These are phyloP conservation scores for Microcaecilia unicolor DNA, from an alignment of 2,797 vertebrate species.

Conservation along the genomic window DNA sequence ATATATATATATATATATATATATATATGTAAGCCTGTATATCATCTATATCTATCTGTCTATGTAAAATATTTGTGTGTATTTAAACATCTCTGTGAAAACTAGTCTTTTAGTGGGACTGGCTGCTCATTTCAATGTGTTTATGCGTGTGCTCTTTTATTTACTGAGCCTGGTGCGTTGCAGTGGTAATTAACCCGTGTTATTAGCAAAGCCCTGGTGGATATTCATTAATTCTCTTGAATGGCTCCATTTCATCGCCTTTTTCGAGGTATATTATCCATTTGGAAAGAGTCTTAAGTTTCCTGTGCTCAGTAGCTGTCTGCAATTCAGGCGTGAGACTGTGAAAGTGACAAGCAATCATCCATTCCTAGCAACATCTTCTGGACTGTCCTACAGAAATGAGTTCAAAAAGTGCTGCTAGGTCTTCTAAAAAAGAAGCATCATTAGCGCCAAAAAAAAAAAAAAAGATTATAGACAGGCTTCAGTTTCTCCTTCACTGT, in stretches of 20 bases:
- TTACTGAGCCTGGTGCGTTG: conserved; percentile 73
- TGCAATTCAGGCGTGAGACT: conserved; percentile 16
- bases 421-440: conserved; percentile 18
- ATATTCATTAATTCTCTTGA: conserved; percentile 63
- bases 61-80: too few species aligned
- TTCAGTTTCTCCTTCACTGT: conserved; percentile 6
- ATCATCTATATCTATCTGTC: too few species aligned
- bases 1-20: too few species aligned
- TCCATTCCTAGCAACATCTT: conserved; percentile 16
- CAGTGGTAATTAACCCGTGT: conserved; percentile 84
- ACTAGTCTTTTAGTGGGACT: conserved; percentile 42
- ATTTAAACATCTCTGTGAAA: conserved; percentile 33
- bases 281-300: conserved; percentile 8
- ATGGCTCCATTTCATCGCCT: conserved; percentile 48
- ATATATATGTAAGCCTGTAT: too few species aligned
- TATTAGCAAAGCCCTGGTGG: conserved; percentile 77
- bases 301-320: conserved; percentile 16
- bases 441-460: too few species aligned
- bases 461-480: conserved; percentile 19
- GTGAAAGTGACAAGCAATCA: conserved; percentile 3
- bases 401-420: conserved; percentile 30
- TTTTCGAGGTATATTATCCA: conserved; percentile 52
- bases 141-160: conserved; percentile 64
- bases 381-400: conserved; percentile 18
- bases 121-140: conserved; percentile 63